Percentiles rank a stretch among this genome's conserved stretches.
Evolutionary conservation across 1,140 invertebrate genomes (phyloP).

Genomic region (Glossosoma conforme): DNA sequence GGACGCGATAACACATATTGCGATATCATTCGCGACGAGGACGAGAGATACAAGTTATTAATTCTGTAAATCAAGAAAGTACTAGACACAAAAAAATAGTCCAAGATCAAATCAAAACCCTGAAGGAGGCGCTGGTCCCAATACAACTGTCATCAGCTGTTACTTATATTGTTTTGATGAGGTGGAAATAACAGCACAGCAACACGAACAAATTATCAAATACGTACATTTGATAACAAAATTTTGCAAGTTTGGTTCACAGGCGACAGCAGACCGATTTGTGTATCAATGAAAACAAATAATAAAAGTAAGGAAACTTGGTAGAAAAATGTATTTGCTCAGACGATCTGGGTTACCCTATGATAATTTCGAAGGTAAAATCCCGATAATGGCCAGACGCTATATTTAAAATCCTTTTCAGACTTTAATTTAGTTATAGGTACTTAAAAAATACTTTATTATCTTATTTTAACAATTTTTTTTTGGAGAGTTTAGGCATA

Average conservation of each 20-base stretch:
- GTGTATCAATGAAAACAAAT: slow-evolving; percentile 17
- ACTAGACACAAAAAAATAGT: slow-evolving; percentile 13
- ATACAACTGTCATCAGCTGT: slow-evolving; percentile 24
- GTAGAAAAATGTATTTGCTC: no score
- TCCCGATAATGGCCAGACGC: no score
- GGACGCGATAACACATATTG: slow-evolving; percentile 3
- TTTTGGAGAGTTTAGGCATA: no score
- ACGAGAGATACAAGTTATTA: neutral
- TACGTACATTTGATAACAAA: slow-evolving; percentile 11
- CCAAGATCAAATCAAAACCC: slow-evolving; percentile 14
- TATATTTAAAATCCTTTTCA: no score
- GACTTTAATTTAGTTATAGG: no score
- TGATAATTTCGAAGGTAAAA: no score
- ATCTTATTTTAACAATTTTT: no score
- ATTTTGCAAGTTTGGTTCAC: slow-evolving; percentile 12
- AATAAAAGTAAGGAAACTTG: no score
- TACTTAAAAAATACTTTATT: no score
- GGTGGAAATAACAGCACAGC: slow-evolving; percentile 2
- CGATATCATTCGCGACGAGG: slow-evolving; percentile 4
- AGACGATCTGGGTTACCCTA: no score
- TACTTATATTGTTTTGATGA: slow-evolving; percentile 16
- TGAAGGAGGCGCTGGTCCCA: slow-evolving; percentile 14
- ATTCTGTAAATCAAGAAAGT: slow-evolving; percentile 7
- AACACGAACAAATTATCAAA: slow-evolving; percentile 8
- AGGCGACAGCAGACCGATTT: slow-evolving; percentile 6